Conservation (phyloP, 2,888 invertebrate genomes). For the Melipona bicolor region DNA sequence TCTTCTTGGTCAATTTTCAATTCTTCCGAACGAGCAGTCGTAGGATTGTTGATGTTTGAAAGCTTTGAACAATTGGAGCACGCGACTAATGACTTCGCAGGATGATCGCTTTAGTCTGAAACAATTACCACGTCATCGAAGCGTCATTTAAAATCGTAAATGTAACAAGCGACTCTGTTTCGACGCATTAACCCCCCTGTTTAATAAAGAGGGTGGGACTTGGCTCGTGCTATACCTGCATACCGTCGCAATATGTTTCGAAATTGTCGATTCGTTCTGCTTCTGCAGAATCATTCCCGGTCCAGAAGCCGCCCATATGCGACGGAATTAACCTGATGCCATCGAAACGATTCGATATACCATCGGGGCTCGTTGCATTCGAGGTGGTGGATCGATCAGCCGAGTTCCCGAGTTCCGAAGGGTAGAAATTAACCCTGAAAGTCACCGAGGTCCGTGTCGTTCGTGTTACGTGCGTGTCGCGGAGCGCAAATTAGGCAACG, state of each 20-base stretch:
- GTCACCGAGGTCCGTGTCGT: slow-evolving; percentile 15
- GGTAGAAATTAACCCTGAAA: background rate
- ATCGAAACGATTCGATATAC: slow-evolving; percentile 77
- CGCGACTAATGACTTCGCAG: slow-evolving; percentile 50
- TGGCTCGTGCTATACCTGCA: slow-evolving; percentile 42
- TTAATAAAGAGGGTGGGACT: background rate
- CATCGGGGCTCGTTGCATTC: slow-evolving; percentile 5
- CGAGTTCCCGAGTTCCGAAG: background rate
- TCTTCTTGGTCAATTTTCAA: background rate
- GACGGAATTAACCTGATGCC: slow-evolving; percentile 74
- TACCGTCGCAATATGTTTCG: slow-evolving; percentile 67
- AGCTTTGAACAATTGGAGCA: background rate
- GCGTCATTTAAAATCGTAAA: slow-evolving; percentile 72
- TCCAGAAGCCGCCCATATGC: slow-evolving; percentile 72
- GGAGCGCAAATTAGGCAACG: slow-evolving; percentile 15
- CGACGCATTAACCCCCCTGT: slow-evolving; percentile 25
- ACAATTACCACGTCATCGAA: slow-evolving; percentile 71
- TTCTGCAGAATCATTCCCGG: slow-evolving; percentile 69
- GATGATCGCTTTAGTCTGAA: slow-evolving; percentile 72
- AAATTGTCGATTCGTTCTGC: slow-evolving; percentile 69
- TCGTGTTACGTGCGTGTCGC: too few species aligned
- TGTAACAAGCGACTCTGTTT: slow-evolving; percentile 39
- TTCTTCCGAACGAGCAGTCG: background rate
- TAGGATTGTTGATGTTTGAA: background rate
- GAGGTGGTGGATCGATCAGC: slow-evolving; percentile 29